Percentiles rank a stretch among this genome's conserved stretches.
phyloP scores from a whole-genome alignment of 1,140 invertebrate genomes.

The Berghia stephanieae region DNA sequence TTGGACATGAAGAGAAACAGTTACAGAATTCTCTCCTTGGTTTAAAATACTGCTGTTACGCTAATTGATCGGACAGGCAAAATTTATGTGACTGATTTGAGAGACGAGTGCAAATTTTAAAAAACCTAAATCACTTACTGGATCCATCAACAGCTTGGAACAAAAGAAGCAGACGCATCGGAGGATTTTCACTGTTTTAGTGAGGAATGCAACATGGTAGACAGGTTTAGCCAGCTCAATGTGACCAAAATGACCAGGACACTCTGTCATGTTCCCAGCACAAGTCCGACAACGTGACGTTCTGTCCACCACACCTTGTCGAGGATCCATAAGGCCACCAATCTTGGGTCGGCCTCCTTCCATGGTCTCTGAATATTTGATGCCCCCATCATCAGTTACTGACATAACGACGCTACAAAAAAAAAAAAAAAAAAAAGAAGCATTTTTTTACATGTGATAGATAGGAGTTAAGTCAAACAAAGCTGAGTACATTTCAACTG shows the following conservation, averaged over 20 bases:
- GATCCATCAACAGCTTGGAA: slow-evolving; percentile 92
- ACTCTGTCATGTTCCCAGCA: slow-evolving; percentile 97
- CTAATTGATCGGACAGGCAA: too few species aligned
- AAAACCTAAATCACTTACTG: slow-evolving; percentile 74
- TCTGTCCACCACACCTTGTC: slow-evolving; percentile 97
- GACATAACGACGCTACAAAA: slow-evolving; percentile 78
- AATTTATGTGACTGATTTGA: too few species aligned
- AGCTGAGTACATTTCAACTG: too few species aligned
- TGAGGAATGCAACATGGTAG: slow-evolving; percentile 97
- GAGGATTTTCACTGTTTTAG: slow-evolving; percentile 95
- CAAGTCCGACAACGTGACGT: slow-evolving; percentile 93
- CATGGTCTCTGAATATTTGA: slow-evolving; percentile 96
- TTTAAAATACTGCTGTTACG: too few species aligned
- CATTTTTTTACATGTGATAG: too few species aligned
- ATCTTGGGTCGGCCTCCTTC: slow-evolving; percentile 97
- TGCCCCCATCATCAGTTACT: slow-evolving; percentile 89
- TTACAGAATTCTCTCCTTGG: too few species aligned
- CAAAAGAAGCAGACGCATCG: slow-evolving; percentile 98
- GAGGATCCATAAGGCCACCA: slow-evolving; percentile 98
- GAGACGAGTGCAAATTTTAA: too few species aligned
- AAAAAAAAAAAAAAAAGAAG: too few species aligned
- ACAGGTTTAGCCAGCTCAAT: slow-evolving; percentile 98
- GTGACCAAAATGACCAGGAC: slow-evolving; percentile 99
- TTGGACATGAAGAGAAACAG: too few species aligned
- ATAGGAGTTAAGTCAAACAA: too few species aligned